These are phyloP conservation scores for Myotis vivesi DNA, from an alignment of 2,797 vertebrate species.

Conservation along the genomic window DNA sequence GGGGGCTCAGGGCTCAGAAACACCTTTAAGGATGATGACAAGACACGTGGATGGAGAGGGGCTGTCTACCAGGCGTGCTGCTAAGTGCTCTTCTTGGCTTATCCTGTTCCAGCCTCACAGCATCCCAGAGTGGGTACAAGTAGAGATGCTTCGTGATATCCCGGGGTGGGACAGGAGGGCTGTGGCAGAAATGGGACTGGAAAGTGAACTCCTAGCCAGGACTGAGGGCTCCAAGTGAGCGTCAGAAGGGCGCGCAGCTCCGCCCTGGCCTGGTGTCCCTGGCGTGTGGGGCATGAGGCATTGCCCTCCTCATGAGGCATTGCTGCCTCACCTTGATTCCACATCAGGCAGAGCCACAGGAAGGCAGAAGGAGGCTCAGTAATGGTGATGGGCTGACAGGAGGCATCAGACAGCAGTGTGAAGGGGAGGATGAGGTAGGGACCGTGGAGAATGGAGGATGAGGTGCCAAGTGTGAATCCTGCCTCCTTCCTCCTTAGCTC, in stretches of 20 bases:
- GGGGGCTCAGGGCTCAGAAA: not conserved
- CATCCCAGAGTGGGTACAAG: fast-evolving
- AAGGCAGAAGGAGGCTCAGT: not conserved
- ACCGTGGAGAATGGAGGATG: fast-evolving
- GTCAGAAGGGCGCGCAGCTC: not conserved
- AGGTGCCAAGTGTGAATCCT: not conserved
- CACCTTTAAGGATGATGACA: not conserved
- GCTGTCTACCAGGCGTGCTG: fast-evolving
- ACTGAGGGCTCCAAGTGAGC: not conserved
- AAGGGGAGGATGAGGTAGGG: not conserved
- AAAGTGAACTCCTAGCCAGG: not conserved
- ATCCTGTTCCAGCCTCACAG: fast-evolving
- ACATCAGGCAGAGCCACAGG: not conserved
- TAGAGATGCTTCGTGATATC: fast-evolving
- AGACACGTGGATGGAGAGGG: fast-evolving
- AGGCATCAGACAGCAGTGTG: not conserved
- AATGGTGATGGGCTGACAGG: not conserved
- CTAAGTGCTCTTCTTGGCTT: not conserved
- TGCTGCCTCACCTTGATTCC: not conserved
- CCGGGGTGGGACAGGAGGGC: not conserved
- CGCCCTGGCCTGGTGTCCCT: not conserved
- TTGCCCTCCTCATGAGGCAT: not conserved
- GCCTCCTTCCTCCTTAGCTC: not conserved
- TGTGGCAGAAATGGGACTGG: not conserved
- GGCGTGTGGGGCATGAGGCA: not conserved